These are phyloP conservation scores for Sympetrum striolatum DNA, from an alignment of 2,888 invertebrate genomes.

Conservation along the genomic window DNA sequence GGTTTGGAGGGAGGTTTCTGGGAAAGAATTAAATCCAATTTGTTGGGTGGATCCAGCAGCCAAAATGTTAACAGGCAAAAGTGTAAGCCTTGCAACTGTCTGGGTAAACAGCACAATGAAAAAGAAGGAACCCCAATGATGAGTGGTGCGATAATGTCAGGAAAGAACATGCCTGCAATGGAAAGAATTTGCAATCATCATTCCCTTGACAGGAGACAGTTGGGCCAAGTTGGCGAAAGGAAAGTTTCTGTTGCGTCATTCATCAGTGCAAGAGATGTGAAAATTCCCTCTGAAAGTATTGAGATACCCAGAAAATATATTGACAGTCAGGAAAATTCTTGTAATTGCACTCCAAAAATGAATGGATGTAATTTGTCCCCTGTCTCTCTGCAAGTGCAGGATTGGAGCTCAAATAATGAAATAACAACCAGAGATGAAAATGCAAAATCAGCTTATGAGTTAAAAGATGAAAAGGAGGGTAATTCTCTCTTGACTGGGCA, in stretches of 20 bases:
- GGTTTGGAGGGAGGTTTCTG: conserved; percentile 14
- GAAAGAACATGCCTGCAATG: conserved; percentile 6
- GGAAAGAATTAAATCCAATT: conserved; percentile 21
- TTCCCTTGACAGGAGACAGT: neutral
- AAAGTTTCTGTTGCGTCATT: conserved; percentile 25
- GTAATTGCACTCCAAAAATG: neutral
- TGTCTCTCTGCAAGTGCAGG: conserved; percentile 5
- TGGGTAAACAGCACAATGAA: neutral
- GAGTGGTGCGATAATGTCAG: neutral
- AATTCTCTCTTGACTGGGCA: neutral
- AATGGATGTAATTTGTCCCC: neutral
- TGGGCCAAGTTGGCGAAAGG: neutral
- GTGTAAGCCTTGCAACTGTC: neutral
- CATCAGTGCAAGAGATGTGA: conserved; percentile 26
- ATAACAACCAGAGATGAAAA: neutral
- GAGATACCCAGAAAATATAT: conserved; percentile 1
- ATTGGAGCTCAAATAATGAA: conserved; percentile 22
- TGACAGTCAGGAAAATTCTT: neutral
- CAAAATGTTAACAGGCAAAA: neutral
- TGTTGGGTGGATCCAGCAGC: neutral
- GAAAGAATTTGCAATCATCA: conserved; percentile 22
- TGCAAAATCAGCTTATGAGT: neutral
- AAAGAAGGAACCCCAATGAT: neutral
- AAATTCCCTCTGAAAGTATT: neutral
- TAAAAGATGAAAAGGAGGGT: neutral